phyloP scores from a whole-genome alignment of 92 coral and sea anemone genomes.

The Anthopleura xanthogrammica region DNA sequence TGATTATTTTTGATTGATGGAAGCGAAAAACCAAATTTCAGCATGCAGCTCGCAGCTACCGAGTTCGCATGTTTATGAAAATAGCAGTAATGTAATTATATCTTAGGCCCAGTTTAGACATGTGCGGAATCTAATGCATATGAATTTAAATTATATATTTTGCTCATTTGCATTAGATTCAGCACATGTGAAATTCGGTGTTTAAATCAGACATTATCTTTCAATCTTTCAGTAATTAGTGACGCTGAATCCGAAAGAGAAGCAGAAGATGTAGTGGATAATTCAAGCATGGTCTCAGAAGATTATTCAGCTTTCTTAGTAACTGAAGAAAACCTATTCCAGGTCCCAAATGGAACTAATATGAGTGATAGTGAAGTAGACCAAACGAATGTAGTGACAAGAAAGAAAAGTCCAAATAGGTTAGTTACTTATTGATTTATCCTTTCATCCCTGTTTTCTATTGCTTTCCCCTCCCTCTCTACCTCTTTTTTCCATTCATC shows the following conservation, averaged over 20 bases:
- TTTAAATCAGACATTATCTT: neutral
- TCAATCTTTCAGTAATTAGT: slow-evolving; percentile 4
- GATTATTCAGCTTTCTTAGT: neutral
- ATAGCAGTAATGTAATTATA: too few relatives aligned
- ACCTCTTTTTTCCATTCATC: too few relatives aligned
- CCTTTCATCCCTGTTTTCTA: neutral
- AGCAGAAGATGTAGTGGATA: neutral
- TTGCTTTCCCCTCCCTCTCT: too few relatives aligned
- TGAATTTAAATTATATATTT: too few relatives aligned
- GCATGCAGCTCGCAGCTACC: too few relatives aligned
- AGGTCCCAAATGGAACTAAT: slow-evolving; percentile 19
- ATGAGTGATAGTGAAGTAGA: slow-evolving; percentile 38
- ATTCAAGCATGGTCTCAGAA: neutral
- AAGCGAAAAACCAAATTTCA: too few relatives aligned
- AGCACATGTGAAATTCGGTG: too few relatives aligned
- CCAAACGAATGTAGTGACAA: neutral
- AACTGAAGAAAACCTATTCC: slow-evolving; percentile 7
- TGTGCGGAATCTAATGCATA: too few relatives aligned
- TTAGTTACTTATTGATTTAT: neutral
- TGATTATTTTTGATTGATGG: too few relatives aligned
- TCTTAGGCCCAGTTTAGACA: too few relatives aligned
- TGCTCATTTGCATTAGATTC: too few relatives aligned
- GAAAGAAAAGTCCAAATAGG: neutral
- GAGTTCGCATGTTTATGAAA: too few relatives aligned
- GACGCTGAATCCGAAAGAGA: neutral